Conservation (phyloP, 1,140 invertebrate genomes). For the Orussus abietinus region DNA sequence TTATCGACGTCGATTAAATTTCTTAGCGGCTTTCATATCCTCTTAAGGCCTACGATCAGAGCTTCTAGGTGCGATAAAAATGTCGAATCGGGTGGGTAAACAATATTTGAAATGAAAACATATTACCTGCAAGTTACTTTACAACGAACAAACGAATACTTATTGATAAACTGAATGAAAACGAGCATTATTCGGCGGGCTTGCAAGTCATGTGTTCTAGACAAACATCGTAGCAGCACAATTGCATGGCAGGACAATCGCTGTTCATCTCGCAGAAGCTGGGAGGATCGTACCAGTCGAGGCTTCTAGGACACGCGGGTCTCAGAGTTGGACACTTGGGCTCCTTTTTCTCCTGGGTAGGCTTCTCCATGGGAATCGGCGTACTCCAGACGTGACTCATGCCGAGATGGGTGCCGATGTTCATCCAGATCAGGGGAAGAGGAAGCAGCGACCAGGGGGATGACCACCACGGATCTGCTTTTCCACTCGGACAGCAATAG, state of each 20-base stretch:
- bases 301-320: slow-evolving; percentile 20
- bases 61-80: too few species aligned
- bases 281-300: slow-evolving; percentile 23
- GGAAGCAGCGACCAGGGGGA: not conserved
- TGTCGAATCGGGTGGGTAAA: too few species aligned
- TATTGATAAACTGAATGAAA: slow-evolving; percentile 1
- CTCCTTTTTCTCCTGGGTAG: slow-evolving; percentile 4
- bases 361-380: too few species aligned
- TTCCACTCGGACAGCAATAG: slow-evolving; percentile 32
- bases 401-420: too few species aligned
- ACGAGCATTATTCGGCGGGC: slow-evolving; percentile 17
- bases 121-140: too few species aligned
- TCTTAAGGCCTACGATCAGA: too few species aligned
- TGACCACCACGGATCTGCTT: slow-evolving; percentile 9
- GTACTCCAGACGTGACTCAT: too few species aligned
- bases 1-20: too few species aligned
- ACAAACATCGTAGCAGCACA: slow-evolving; percentile 36
- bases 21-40: too few species aligned
- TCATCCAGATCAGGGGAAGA: slow-evolving; percentile 13
- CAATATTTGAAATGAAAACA: too few species aligned
- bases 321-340: slow-evolving; percentile 28
- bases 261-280: slow-evolving; percentile 20
- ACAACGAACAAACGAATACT: too few species aligned
- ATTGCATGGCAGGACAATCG: slow-evolving; percentile 21
- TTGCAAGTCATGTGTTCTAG: slow-evolving; percentile 36